Evolutionary conservation across 2,888 invertebrate genomes (phyloP).

Genomic region (Meloe dianella): DNA sequence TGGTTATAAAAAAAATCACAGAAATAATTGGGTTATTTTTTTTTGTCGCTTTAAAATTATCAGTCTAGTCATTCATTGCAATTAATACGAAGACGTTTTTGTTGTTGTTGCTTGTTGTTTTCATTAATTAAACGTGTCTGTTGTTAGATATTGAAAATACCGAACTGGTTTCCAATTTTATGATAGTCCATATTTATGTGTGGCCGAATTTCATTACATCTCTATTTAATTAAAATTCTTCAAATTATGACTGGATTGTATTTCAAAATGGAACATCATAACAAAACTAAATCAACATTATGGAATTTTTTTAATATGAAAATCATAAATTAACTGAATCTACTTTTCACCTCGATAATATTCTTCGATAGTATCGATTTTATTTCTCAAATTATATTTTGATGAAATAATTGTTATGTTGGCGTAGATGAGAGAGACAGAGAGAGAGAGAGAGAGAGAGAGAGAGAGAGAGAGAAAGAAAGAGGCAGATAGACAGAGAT

Average conservation of each 20-base stretch:
- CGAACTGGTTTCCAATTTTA: constrained; percentile 5
- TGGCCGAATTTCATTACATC: not conserved
- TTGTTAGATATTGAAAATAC: not conserved
- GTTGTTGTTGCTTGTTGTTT: not conserved
- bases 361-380: not conserved
- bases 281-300: not conserved
- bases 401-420: not conserved
- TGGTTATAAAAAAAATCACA: too few species aligned
- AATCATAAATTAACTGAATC: too few species aligned
- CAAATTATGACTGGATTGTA: not conserved
- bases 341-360: not conserved
- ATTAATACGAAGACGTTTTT: too few species aligned
- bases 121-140: not conserved
- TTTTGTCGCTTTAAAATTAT: too few species aligned
- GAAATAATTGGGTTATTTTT: too few species aligned
- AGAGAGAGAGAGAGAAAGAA: not conserved
- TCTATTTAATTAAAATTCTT: constrained; percentile 5
- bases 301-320: too few species aligned
- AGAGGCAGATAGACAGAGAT: too few species aligned
- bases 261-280: not conserved
- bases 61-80: not conserved
- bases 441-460: not conserved
- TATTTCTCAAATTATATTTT: not conserved
- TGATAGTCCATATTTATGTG: not conserved
- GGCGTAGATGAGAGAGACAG: not conserved